These are phyloP conservation scores for Stomatorhinus ivindoensis DNA, from an alignment of 2,113 vertebrate species.

Conservation along the genomic window DNA sequence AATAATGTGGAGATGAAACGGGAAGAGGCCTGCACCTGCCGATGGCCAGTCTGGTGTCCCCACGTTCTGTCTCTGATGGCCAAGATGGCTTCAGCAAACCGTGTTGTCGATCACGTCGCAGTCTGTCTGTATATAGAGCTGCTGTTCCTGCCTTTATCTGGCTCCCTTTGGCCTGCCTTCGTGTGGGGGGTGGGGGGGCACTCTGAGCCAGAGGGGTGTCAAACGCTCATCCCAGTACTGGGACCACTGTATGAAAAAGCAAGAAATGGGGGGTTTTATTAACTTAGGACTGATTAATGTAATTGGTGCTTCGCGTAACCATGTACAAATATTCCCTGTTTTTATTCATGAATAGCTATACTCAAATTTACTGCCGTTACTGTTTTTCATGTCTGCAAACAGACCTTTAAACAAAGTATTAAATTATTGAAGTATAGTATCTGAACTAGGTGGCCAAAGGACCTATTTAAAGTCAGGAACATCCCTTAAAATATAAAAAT, in stretches of 20 bases:
- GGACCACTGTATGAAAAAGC: not conserved
- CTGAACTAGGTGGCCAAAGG: constrained; percentile 29
- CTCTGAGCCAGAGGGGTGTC: not conserved
- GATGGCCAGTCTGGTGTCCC: not conserved
- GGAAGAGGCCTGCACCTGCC: not conserved
- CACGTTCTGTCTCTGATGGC: not conserved
- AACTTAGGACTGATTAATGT: not conserved
- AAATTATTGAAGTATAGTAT: not conserved
- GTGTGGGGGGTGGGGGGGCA: not conserved
- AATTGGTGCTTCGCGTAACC: not conserved
- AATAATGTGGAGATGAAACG: constrained; percentile 10
- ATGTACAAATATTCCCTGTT: constrained; percentile 1
- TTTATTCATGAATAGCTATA: constrained; percentile 11
- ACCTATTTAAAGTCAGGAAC: constrained; percentile 40
- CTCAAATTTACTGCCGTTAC: not conserved
- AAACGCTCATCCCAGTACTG: not conserved
- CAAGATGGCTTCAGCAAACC: constrained; percentile 23
- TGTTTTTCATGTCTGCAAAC: constrained; percentile 6
- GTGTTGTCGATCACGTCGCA: constrained; percentile 34
- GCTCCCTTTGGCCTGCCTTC: constrained; percentile 28
- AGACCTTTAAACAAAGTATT: not conserved
- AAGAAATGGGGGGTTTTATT: not conserved
- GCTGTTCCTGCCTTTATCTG: constrained; percentile 36
- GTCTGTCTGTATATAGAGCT: constrained; percentile 39
- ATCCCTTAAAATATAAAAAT: constrained; percentile 29